These are phyloP conservation scores for Aphelinus certus DNA, from an alignment of 1,140 invertebrate genomes.

Conservation along the genomic window DNA sequence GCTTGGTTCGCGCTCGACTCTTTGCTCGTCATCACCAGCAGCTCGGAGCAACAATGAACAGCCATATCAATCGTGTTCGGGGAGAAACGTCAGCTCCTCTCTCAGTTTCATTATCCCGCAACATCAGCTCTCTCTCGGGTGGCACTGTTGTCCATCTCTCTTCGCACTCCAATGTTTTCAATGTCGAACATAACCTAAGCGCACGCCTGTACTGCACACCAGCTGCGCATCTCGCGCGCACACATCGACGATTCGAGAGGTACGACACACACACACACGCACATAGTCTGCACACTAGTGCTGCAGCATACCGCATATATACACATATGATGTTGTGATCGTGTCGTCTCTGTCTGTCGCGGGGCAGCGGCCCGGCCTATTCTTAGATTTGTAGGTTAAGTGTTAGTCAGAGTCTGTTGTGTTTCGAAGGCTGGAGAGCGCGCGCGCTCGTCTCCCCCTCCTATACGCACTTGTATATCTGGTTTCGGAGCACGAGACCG, in stretches of 20 bases:
- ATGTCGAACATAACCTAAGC: constrained; percentile 35
- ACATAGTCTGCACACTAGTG: not conserved
- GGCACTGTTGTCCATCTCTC: no score
- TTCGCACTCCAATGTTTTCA: constrained; percentile 17
- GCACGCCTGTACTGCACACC: no score
- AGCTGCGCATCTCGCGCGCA: not conserved
- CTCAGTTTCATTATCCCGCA: no score
- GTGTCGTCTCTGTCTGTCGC: not conserved
- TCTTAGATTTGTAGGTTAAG: constrained; percentile 33
- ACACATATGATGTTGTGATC: not conserved
- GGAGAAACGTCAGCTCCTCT: no score
- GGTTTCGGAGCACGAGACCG: no score
- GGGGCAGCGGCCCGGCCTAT: not conserved
- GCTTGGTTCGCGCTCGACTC: no score
- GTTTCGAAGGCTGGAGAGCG: not conserved
- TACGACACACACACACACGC: not conserved
- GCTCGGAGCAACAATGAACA: no score
- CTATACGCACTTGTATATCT: no score
- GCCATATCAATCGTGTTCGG: no score
- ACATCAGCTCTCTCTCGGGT: no score
- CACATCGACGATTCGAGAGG: not conserved
- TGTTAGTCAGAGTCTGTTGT: constrained; percentile 22
- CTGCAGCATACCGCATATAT: not conserved
- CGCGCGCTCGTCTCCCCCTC: not conserved
- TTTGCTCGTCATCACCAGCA: no score